Base-by-base conservation (phyloP, 1,140 invertebrate species). In the Solenopsis fugax region DNA sequence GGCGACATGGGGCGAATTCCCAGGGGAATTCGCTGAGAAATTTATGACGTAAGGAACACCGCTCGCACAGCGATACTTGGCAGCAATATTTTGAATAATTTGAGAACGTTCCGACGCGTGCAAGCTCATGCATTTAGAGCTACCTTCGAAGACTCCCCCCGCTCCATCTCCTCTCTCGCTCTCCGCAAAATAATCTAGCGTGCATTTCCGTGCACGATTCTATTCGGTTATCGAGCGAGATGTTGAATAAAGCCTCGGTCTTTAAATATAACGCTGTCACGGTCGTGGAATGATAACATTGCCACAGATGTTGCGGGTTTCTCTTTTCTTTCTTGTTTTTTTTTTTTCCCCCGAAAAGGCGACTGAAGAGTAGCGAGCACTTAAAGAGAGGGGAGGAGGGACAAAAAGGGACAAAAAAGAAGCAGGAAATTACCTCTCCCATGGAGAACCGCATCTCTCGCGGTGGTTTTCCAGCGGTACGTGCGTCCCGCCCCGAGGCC, bases 371-470 rank as follows among this genome's bases (percentile, higher is more conserved):
- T 16, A n/a, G 48, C 21, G n/a, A 45, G 10, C n/a, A 1, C 13
- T 41, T 41, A 41, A 41, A 10, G 16, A 41, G 16, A 16, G 54
- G 7, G 24, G 18, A 9, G 21, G 9, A 5, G 67, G 48, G 41
- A 48, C 21, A 2, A 52, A 52, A 12, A 24, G 54, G 18, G 45
- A 48, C 3, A 13, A 21, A 45, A 18, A 34, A n/a, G 41, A 34
- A 41, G 29, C 24, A 37, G 34, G 48, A 80, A 41, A 34, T 73
- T 85, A 87, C 80, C 86, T 87, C 69, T 77, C 50, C 48, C 34
- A 50, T 67, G 54, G 67, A 56, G 76, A 45, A 41, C 41, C 72
- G 72, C 85, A 87, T 84, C 13, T 87, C 71, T 87, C 71, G 48
- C 69, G 65, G 37, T 24, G 21, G 29, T 58, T 34, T 24, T 34